Evolutionary conservation across 2,888 invertebrate species (phyloP), one percentile per base, ranked within the genome.

Genomic region (Drosophila infuscata): DNA sequence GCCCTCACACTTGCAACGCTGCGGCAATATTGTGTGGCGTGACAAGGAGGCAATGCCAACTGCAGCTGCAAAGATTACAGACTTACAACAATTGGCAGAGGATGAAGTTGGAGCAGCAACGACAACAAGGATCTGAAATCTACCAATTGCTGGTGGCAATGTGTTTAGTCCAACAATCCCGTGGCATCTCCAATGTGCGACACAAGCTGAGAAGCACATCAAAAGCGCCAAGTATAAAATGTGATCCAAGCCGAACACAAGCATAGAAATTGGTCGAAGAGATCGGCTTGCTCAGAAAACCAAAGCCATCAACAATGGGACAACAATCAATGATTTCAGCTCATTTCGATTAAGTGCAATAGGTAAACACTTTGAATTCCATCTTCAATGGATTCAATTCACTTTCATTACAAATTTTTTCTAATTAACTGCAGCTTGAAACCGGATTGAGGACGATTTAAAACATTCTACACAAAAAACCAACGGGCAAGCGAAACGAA

Each of bases 21-120:
- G 72, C 56, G 75, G 71, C 20, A 62, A 76, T 9, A 71, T 66
- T 30, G 68, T 76, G 20, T 75, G 65, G 32, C 56, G 56, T 1
- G 17, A 20, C 32, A 66, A 63, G 52, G 15, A 20, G 7, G 43
- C 20, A 46, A 20, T 12, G 20, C 12, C 46, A 20, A 46, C 43
- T 20, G 1, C 12, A 20, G 12, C 20, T 43, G 12, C 43, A 20
- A 6, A 20, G 1, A 43, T 43, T 20, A 12, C 20, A 46, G 20
- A 20, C 20, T 12, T 20, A 12, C 20, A 46, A 12, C 46, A 46
- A 12, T 12, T 46, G 20, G 12, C 46, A 46, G 7, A 12, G 3
- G 3, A 12, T 46, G 3, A 3, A 43, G 12, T 12, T 20, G 6
- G 7, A 46, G 46, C 3, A 46, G 20, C 46, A 46, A 43, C 46